A percentile compares a stretch with the other conserved stretches of the same genome.
phyloP scores from a whole-genome alignment of 2,113 vertebrate species.

The Fulmarus glacialis region DNA sequence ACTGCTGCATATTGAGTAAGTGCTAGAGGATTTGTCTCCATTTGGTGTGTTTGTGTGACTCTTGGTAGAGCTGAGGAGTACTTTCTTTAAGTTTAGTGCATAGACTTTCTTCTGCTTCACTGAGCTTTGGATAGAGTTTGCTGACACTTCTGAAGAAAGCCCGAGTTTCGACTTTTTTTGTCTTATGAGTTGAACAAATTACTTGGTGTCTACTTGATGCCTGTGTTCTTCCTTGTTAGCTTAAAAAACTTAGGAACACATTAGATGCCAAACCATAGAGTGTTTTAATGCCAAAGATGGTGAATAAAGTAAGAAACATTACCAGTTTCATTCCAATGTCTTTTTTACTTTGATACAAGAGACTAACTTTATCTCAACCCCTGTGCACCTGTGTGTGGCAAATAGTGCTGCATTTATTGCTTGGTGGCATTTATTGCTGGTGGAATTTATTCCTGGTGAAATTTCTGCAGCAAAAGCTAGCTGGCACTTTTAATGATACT shows the following conservation, averaged over 20 bases:
- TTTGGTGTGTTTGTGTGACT: neutral
- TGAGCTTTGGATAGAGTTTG: neutral
- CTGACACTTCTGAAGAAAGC: neutral
- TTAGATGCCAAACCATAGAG: neutral
- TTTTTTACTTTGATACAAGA: neutral
- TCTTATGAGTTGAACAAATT: neutral
- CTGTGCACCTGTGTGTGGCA: neutral
- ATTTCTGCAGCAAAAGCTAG: neutral
- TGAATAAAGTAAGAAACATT: neutral
- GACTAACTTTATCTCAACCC: neutral
- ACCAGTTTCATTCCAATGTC: neutral
- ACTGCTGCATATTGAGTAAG: neutral
- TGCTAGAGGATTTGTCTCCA: neutral
- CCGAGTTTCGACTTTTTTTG: neutral
- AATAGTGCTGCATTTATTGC: neutral
- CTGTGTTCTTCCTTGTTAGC: neutral
- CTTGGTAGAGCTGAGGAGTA: neutral
- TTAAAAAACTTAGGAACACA: neutral
- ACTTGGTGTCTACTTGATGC: neutral
- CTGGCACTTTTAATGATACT: neutral
- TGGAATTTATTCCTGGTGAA: too few species aligned
- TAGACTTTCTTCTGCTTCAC: neutral
- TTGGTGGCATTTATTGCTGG: too few species aligned
- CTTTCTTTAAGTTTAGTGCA: neutral
- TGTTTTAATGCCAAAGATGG: neutral